Percentiles rank a stretch among this genome's conserved stretches.
Evolutionary conservation across 2,797 vertebrate genomes (phyloP).

Genomic region (Pantherophis vulpinus): DNA sequence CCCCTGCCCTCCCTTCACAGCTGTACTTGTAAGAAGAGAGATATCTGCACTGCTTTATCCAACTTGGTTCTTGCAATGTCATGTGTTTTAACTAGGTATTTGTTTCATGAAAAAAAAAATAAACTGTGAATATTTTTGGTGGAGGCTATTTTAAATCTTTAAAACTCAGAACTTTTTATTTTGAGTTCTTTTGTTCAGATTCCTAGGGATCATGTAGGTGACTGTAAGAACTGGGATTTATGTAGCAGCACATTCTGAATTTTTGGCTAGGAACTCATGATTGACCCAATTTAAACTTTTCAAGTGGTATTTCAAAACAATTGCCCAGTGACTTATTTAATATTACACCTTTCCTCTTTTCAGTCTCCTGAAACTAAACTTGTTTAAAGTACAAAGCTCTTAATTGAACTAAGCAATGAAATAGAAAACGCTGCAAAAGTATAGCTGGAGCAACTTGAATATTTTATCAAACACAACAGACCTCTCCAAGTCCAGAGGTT

Average conservation of each 20-base stretch:
- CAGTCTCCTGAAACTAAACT: neutral
- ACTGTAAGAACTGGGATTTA: constrained; percentile 19
- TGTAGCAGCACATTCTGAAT: neutral
- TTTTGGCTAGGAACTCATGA: constrained; percentile 38
- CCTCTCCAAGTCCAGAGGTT: neutral
- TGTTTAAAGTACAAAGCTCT: neutral
- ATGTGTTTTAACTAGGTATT: constrained; percentile 70
- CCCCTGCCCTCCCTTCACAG: constrained; percentile 44
- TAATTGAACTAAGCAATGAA: neutral
- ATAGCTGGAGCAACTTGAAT: neutral
- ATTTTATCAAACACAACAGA: neutral
- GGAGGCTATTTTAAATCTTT: constrained; percentile 73
- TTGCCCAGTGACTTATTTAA: constrained; percentile 31
- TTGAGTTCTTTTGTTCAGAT: constrained; percentile 62
- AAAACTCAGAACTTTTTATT: constrained; percentile 67
- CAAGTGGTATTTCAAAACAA: constrained; percentile 53
- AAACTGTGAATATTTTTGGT: constrained; percentile 80
- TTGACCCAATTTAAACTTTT: constrained; percentile 26
- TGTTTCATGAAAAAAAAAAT: constrained; percentile 72
- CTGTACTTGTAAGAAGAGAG: constrained; percentile 68
- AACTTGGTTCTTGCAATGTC: constrained; percentile 69
- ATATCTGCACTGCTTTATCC: constrained; percentile 70
- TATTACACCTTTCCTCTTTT: constrained; percentile 24
- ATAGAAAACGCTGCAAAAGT: neutral
- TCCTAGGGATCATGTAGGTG: constrained; percentile 40